Evolutionary conservation across 2,888 invertebrate genomes (phyloP), one percentile per base, ranked within the genome.

Genomic region (Xanthia icteritia): DNA sequence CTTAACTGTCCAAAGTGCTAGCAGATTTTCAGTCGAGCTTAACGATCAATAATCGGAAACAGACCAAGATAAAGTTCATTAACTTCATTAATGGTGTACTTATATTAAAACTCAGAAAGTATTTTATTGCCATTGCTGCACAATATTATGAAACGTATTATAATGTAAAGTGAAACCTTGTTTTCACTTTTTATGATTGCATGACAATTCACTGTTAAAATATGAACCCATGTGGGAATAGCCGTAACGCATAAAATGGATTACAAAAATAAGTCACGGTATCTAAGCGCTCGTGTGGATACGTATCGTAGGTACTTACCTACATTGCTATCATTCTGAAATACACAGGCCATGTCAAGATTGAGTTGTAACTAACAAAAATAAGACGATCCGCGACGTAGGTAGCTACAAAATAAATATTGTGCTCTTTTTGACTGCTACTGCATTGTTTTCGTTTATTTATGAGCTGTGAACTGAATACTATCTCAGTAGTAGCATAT

Each of bases 151-250:
- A 87, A 86, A 85, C 67, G 76, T 79, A 85, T 87, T 88, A 81
- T 86, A 89, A 86, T 86, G 82, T 88, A 83, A 91, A 92, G 91
- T 91, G 92, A 94, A 94, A 94, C 91, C 91, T 91, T 90, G 94
- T 92, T 96, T 95, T 95, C 95, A 94, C 95, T 95, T 95, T 94
- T 94, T 90, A 91, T 90, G 91, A 90, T 95, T 92, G 95, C 95
- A 94, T 95, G 95, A 91, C 92, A 92, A 85, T 88, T 89, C 87
- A 90, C 91, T 91, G 91, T 95, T 92, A 92, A 92, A 86, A 85
- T 84, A 82, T 87, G 86, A 85, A 86, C 87, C 89, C 91, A 90
- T 90, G 87, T 90, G 89, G 92, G 90, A 91, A 91, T 92, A 90
- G 90, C 87, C 90, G 92, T 92, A 89, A 89, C 91, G 89, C 84